Evolutionary conservation across 2,113 vertebrate species (phyloP).

Genomic region (Rafetus swinhoei): DNA sequence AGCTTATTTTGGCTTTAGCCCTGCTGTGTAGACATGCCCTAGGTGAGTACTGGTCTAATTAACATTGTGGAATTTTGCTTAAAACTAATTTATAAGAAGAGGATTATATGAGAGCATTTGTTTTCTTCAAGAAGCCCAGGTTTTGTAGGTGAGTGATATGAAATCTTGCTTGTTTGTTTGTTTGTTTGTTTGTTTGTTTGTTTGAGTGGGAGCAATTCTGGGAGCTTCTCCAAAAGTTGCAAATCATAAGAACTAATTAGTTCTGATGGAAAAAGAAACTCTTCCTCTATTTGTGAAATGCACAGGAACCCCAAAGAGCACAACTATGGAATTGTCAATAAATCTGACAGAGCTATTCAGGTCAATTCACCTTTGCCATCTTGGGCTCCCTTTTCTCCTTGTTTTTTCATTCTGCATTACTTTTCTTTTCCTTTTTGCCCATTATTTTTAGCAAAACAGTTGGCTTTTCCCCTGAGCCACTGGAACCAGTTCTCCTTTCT

Average conservation of each 20-base stretch:
- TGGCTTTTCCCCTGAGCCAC: neutral
- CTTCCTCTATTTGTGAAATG: neutral
- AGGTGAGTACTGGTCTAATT: neutral
- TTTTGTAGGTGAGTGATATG: neutral
- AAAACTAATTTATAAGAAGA: neutral
- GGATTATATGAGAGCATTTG: neutral
- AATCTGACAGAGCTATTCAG: neutral
- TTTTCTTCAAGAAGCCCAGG: neutral
- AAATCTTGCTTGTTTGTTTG: neutral
- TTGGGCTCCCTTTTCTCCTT: neutral
- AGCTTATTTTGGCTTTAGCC: too few relatives aligned
- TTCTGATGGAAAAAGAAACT: neutral
- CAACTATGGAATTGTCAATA: too few relatives aligned
- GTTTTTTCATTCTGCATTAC: neutral
- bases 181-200: neutral
- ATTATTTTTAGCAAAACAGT: neutral
- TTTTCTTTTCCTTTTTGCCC: neutral
- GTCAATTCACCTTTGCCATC: neutral
- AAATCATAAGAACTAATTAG: neutral
- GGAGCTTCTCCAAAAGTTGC: neutral
- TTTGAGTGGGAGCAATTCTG: neutral
- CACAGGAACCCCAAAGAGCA: neutral
- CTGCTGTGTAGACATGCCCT: too few relatives aligned
- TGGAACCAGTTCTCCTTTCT: neutral
- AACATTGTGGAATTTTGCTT: neutral